phyloP scores from a whole-genome alignment of 2,797 vertebrate species.

The Melanogrammus aeglefinus region DNA sequence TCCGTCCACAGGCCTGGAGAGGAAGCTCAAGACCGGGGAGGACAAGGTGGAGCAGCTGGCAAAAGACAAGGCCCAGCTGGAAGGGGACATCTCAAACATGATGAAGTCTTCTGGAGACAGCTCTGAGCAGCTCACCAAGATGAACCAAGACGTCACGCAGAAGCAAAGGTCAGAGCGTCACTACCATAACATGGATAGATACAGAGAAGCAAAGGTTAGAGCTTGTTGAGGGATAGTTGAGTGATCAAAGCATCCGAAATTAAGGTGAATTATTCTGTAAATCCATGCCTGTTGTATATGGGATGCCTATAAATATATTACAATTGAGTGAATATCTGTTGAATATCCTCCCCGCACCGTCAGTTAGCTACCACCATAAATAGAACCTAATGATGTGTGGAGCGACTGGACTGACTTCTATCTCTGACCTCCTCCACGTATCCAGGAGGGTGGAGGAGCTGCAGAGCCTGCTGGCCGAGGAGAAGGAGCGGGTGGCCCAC shows the following conservation, averaged over 20 bases:
- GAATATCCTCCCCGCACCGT: background rate
- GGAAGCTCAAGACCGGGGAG: conserved; percentile 80
- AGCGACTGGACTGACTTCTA: background rate
- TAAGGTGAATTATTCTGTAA: no score
- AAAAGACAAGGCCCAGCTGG: conserved; percentile 86
- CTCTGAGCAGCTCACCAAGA: conserved; percentile 87
- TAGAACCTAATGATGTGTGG: background rate
- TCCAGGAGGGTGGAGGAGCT: conserved; percentile 85
- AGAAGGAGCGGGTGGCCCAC: conserved; percentile 75
- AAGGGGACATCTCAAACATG: conserved; percentile 88
- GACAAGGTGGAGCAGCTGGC: conserved; percentile 82
- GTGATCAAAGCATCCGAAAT: no score
- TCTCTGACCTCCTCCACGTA: conserved; percentile 12
- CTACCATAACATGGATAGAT: conserved; percentile 36
- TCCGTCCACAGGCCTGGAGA: conserved; percentile 78
- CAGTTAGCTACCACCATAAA: background rate
- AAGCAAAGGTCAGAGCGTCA: conserved; percentile 81
- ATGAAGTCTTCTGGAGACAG: conserved; percentile 92
- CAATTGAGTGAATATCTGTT: no score
- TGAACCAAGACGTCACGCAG: conserved; percentile 86
- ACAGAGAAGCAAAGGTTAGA: conserved; percentile 85
- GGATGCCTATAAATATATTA: no score
- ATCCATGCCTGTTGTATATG: no score
- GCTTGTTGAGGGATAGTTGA: no score
- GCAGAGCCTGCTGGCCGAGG: conserved; percentile 81